phyloP scores from a whole-genome alignment of 2,797 vertebrate genomes.

The Hozukius guyotensis region DNA sequence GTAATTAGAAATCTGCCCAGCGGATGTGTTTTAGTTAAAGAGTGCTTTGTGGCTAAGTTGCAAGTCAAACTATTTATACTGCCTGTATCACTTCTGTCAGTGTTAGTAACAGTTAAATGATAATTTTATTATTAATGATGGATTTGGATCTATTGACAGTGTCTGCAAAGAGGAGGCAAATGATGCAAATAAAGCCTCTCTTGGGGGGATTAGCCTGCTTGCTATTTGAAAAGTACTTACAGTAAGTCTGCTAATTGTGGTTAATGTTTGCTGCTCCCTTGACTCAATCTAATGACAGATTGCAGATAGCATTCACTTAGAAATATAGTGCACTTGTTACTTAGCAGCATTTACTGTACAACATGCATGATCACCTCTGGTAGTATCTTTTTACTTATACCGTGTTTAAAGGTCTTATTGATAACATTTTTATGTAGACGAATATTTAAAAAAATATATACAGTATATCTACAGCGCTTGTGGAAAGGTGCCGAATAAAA shows the following conservation, averaged over 20 bases:
- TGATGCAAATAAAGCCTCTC: conserved; percentile 68
- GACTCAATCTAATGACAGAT: conserved; percentile 56
- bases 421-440: too few relatives aligned
- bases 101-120: conserved; percentile 12
- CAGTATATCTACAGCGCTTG: too few relatives aligned
- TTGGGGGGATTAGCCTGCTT: conserved; percentile 59
- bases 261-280: conserved; percentile 65
- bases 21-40: conserved; percentile 63
- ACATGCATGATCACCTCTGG: not conserved
- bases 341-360: not conserved
- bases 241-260: conserved; percentile 71
- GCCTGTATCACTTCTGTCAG: conserved; percentile 17
- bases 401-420: too few relatives aligned
- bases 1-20: conserved; percentile 73
- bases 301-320: conserved; percentile 29
- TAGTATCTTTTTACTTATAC: not conserved
- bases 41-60: conserved; percentile 40
- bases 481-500: too few relatives aligned
- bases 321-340: conserved; percentile 12
- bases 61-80: conserved; percentile 9
- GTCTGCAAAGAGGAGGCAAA: conserved; percentile 62
- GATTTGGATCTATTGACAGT: conserved; percentile 60
- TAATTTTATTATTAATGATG: conserved; percentile 44
- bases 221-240: conserved; percentile 73
- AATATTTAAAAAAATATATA: too few relatives aligned